These are phyloP conservation scores for Nanorana parkeri DNA, from an alignment of 2,113 vertebrate genomes.

Conservation along the genomic window DNA sequence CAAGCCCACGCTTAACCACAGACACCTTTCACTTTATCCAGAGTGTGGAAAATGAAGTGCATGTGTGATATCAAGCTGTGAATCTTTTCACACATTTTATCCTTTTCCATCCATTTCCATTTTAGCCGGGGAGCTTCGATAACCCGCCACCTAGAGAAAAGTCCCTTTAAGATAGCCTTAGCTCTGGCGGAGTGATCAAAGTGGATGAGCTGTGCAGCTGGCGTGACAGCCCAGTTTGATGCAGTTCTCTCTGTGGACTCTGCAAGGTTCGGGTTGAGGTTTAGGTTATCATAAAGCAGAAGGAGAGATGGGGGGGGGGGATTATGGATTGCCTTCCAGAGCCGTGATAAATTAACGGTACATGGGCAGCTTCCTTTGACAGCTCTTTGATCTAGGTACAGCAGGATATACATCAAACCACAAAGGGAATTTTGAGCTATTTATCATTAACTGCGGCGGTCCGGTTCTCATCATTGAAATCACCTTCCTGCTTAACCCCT, in stretches of 20 bases:
- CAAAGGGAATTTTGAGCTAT: conserved; percentile 49
- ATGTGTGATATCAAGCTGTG: neutral
- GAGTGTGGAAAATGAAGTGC: too few species aligned
- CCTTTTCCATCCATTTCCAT: neutral
- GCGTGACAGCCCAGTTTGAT: conserved; percentile 23
- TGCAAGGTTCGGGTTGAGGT: conserved; percentile 9
- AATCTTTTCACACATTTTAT: neutral
- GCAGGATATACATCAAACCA: conserved; percentile 59
- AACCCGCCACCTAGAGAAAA: neutral
- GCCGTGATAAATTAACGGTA: conserved; percentile 50
- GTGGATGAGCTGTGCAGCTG: conserved; percentile 13
- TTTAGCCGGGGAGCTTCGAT: neutral
- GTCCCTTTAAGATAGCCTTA: conserved; percentile 22
- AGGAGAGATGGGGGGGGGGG: conserved; percentile 24
- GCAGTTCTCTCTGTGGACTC: conserved; percentile 22
- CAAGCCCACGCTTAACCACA: too few species aligned
- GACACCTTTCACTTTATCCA: too few species aligned
- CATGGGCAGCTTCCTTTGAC: conserved; percentile 34
- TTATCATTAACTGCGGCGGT: conserved; percentile 43
- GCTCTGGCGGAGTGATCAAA: conserved; percentile 59
- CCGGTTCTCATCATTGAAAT: conserved; percentile 50
- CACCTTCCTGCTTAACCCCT: conserved; percentile 54
- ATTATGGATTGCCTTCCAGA: conserved; percentile 39
- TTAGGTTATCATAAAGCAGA: conserved; percentile 32
- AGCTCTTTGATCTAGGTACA: conserved; percentile 53